Percentiles rank a stretch among this genome's conserved stretches.
These are phyloP conservation scores for Apodemia hepburni DNA, from an alignment of 2,888 invertebrate genomes.

Conservation along the genomic window DNA sequence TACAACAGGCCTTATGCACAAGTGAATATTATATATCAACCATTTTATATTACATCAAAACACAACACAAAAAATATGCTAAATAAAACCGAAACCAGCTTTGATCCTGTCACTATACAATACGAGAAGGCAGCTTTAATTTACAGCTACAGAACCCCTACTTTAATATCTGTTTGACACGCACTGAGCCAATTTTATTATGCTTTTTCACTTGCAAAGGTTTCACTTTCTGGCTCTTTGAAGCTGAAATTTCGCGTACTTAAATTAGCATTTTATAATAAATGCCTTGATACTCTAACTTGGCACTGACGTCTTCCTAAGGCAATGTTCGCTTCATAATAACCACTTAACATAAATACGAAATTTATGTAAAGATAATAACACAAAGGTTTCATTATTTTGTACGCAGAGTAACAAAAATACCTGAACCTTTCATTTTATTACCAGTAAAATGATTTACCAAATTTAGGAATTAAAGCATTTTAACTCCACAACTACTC, in stretches of 20 bases:
- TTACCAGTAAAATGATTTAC: too few species aligned
- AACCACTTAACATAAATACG: conserved; percentile 15
- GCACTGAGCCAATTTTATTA: conserved; percentile 13
- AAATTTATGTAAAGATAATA: conserved; percentile 1
- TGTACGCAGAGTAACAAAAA: conserved; percentile 22
- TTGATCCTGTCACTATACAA: conserved; percentile 7
- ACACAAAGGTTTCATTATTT: conserved; percentile 7
- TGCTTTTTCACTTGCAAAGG: conserved; percentile 13
- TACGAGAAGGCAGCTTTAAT: conserved; percentile 2
- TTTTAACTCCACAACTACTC: too few species aligned
- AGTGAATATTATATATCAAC: neutral
- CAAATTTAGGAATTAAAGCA: too few species aligned
- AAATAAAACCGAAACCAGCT: conserved; percentile 4
- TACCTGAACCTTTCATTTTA: too few species aligned
- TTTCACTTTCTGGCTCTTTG: conserved; percentile 1
- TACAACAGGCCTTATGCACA: neutral
- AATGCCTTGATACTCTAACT: conserved; percentile 12
- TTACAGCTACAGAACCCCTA: conserved; percentile 7
- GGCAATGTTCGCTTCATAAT: conserved; percentile 12
- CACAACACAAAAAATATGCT: neutral
- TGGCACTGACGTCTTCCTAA: conserved; percentile 6
- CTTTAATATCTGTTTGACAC: conserved; percentile 12
- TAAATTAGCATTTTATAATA: conserved; percentile 29
- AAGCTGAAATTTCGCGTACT: conserved; percentile 30
- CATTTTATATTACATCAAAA: neutral